These are phyloP conservation scores for Leptinotarsa rubiginosa DNA, from an alignment of 2,888 invertebrate genomes.

Conservation along the genomic window DNA sequence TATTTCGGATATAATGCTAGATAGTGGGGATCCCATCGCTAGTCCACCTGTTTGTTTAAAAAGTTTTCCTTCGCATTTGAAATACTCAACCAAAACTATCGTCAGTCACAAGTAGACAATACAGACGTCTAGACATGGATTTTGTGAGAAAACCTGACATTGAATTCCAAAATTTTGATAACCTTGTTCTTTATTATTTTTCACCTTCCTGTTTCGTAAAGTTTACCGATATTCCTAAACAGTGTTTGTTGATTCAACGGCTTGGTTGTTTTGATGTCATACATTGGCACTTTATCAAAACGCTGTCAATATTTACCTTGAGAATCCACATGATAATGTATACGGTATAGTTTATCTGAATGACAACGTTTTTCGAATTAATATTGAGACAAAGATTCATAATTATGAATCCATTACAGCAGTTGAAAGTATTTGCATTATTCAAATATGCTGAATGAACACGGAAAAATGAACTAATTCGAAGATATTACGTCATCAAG, in stretches of 20 bases:
- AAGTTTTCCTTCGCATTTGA: too few relatives aligned
- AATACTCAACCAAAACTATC: too few relatives aligned
- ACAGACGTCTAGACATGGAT: too few relatives aligned
- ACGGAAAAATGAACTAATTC: not conserved
- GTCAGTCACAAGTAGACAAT: too few relatives aligned
- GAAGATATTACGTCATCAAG: not conserved
- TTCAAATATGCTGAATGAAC: not conserved
- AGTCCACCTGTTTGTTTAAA: too few relatives aligned
- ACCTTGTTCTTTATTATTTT: not conserved
- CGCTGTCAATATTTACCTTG: conserved; percentile 18
- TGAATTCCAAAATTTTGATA: not conserved
- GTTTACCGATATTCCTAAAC: not conserved
- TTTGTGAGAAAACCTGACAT: not conserved
- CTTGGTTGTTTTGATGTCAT: not conserved
- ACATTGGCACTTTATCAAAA: conserved; percentile 9
- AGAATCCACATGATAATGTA: conserved; percentile 4
- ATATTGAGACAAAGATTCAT: too few relatives aligned
- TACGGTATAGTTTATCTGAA: not conserved
- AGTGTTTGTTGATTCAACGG: not conserved
- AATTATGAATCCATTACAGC: too few relatives aligned
- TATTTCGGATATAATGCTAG: too few relatives aligned
- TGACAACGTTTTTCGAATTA: too few relatives aligned
- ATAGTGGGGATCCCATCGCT: too few relatives aligned
- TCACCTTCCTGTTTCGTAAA: not conserved
- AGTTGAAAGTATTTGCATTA: not conserved